A percentile compares a stretch with the other conserved stretches of the same genome.
phyloP scores from a whole-genome alignment of 1,140 invertebrate genomes.

The Heterodera schachtii region DNA sequence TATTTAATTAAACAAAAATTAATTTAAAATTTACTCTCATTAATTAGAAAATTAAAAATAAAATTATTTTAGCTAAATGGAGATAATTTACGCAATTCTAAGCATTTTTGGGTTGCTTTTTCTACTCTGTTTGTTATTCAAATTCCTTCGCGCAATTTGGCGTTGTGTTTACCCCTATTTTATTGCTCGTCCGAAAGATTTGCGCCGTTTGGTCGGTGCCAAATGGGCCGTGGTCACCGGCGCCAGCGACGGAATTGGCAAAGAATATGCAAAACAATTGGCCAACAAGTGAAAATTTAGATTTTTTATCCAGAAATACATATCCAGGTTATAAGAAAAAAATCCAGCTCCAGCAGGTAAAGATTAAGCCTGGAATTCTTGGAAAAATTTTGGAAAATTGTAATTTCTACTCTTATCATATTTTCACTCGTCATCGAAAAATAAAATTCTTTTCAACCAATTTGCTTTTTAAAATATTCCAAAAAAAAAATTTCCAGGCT shows the following conservation, averaged over 20 bases:
- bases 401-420: no score
- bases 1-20: no score
- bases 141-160: constrained; percentile 19
- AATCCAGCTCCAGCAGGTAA: no score
- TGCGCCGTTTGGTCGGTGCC: constrained; percentile 53
- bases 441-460: no score
- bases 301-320: not conserved
- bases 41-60: not conserved
- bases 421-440: no score
- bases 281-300: constrained; percentile 37
- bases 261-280: constrained; percentile 59
- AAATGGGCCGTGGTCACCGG: constrained; percentile 64
- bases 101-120: constrained; percentile 22
- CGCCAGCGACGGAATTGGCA: constrained; percentile 63
- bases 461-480: no score
- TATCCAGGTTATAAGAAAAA: no score
- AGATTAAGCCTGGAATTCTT: no score
- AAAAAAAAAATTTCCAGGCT: no score
- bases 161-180: constrained; percentile 53
- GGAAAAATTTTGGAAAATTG: no score
- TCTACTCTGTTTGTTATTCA: constrained; percentile 23
- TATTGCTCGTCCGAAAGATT: constrained; percentile 48
- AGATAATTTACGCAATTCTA: not conserved
- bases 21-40: not conserved
- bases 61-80: not conserved